Percentiles rank a stretch among this genome's conserved stretches.
Evolutionary conservation across 2,888 invertebrate genomes (phyloP).

Genomic region (Trilocha varians): DNA sequence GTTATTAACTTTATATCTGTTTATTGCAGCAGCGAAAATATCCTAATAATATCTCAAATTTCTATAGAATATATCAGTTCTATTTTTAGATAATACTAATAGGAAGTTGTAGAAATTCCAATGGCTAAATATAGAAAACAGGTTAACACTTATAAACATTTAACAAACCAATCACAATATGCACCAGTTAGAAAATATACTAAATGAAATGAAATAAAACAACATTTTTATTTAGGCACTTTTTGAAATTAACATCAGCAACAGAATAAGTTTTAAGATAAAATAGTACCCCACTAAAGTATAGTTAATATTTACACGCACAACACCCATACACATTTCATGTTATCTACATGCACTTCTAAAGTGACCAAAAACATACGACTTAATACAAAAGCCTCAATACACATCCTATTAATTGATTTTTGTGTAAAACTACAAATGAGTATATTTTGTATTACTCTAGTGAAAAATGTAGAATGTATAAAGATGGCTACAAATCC

Average conservation of each 20-base stretch:
- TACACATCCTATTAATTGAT: background rate
- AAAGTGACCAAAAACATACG: slow-evolving; percentile 32
- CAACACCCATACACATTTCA: slow-evolving; percentile 23
- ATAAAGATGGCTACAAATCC: slow-evolving; percentile 16
- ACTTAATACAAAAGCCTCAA: background rate
- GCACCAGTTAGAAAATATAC: slow-evolving; percentile 30
- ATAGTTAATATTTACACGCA: slow-evolving; percentile 51
- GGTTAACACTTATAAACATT: background rate
- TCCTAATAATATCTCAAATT: slow-evolving; percentile 38
- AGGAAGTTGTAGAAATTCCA: background rate
- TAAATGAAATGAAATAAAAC: slow-evolving; percentile 10
- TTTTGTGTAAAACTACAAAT: slow-evolving; percentile 21
- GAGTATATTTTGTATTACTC: slow-evolving; percentile 37
- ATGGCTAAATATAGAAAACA: background rate
- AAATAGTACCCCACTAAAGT: slow-evolving; percentile 38
- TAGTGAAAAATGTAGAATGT: slow-evolving; percentile 15
- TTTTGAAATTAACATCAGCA: slow-evolving; percentile 41
- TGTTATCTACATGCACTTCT: slow-evolving; percentile 57
- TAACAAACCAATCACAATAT: slow-evolving; percentile 9
- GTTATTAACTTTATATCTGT: slow-evolving; percentile 28
- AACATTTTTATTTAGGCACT: slow-evolving; percentile 42
- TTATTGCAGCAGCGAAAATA: slow-evolving; percentile 24
- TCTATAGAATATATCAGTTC: slow-evolving; percentile 11
- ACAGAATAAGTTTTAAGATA: slow-evolving; percentile 29
- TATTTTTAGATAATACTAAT: background rate